These are phyloP conservation scores for Benthosema pterotum DNA, from an alignment of 2,797 vertebrate species.

Conservation along the genomic window DNA sequence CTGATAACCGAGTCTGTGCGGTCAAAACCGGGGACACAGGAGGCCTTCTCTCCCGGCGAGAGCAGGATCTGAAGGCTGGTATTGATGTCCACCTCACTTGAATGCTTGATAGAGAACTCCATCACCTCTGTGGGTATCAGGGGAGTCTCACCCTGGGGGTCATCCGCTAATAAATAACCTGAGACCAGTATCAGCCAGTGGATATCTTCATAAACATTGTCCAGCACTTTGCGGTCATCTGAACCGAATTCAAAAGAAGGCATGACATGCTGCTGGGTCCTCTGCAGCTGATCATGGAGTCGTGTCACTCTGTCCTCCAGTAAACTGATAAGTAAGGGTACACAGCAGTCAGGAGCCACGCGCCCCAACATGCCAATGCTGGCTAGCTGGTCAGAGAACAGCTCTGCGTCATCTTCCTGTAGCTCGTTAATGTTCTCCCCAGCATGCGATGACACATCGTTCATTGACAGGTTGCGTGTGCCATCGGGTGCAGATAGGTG, in stretches of 20 bases:
- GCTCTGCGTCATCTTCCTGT: constrained; percentile 96
- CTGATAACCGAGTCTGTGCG: constrained; percentile 98
- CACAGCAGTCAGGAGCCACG: constrained; percentile 95
- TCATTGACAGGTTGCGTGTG: constrained; percentile 97
- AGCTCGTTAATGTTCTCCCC: constrained; percentile 98
- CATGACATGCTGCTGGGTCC: constrained; percentile 95
- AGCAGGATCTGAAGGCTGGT: constrained; percentile 97
- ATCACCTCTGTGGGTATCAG: constrained; percentile 98
- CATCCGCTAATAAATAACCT: constrained; percentile 98
- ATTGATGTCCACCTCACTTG: constrained; percentile 98
- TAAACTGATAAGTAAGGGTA: constrained; percentile 96
- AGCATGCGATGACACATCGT: constrained; percentile 92
- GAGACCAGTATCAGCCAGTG: constrained; percentile 99
- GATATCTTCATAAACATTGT: constrained; percentile 98
- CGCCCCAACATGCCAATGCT: constrained; percentile 97
- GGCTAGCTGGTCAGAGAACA: constrained; percentile 97
- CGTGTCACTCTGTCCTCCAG: constrained; percentile 95
- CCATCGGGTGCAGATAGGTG: constrained; percentile 96
- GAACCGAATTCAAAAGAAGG: constrained; percentile 85
- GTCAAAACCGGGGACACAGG: constrained; percentile 97
- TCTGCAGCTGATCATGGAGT: constrained; percentile 95
- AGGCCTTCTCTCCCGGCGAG: constrained; percentile 97
- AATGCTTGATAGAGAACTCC: constrained; percentile 98
- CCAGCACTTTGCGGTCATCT: constrained; percentile 90
- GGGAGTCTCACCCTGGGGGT: constrained; percentile 98